Percentiles rank a stretch among this genome's conserved stretches.
phyloP scores from a whole-genome alignment of 2,888 invertebrate genomes.

The Isoperla grammatica region DNA sequence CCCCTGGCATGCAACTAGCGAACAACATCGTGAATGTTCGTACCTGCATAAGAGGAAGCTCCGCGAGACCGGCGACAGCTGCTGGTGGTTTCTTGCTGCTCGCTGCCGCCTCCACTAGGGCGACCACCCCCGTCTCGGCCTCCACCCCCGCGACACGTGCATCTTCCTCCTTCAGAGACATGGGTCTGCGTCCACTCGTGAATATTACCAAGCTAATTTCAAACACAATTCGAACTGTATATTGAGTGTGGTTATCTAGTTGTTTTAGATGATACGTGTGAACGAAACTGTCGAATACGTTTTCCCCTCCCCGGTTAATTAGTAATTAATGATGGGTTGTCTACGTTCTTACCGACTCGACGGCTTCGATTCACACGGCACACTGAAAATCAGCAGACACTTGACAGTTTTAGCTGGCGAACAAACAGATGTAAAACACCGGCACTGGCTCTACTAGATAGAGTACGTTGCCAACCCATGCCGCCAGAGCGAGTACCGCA shows the following conservation, averaged over 20 bases:
- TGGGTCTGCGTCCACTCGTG: not conserved
- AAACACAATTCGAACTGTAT: not conserved
- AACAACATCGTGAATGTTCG: not conserved
- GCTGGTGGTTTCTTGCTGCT: not conserved
- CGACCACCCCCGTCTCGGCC: conserved; percentile 1
- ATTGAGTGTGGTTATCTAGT: not conserved
- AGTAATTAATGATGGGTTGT: not conserved
- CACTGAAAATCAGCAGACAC: not conserved
- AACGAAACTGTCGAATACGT: not conserved
- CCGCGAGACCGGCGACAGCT: not conserved
- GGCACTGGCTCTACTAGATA: too few species aligned
- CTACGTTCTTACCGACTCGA: not conserved
- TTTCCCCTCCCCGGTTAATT: not conserved
- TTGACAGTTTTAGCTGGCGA: too few species aligned
- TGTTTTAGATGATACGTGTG: too few species aligned
- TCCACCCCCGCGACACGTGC: not conserved
- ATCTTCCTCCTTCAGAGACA: not conserved
- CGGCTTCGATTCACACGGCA: not conserved
- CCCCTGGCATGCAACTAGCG: too few species aligned
- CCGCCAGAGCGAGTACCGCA: too few species aligned
- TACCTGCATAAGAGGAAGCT: conserved; percentile 15
- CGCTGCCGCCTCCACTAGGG: conserved; percentile 4
- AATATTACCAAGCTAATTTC: not conserved
- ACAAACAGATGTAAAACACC: too few species aligned
- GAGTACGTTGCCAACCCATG: too few species aligned